Conservation (phyloP, 2,888 invertebrate genomes). For the Acanthosepion esculentum region DNA sequence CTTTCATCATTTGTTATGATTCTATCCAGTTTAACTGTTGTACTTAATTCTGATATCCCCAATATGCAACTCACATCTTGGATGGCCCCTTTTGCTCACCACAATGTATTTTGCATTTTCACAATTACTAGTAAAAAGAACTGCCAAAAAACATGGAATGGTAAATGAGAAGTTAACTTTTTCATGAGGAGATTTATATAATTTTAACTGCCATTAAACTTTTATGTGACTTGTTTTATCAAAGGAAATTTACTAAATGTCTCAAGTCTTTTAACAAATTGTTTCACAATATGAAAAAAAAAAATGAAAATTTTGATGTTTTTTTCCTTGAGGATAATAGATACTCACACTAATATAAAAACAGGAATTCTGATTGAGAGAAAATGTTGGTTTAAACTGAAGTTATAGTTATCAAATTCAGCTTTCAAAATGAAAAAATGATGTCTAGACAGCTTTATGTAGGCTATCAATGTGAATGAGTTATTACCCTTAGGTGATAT, state of each 20-base stretch:
- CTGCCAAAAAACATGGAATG: background rate
- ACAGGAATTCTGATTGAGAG: background rate
- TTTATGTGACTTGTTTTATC: background rate
- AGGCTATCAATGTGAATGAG: background rate
- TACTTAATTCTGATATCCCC: too few relatives aligned
- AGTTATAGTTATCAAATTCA: background rate
- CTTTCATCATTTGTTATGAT: too few relatives aligned
- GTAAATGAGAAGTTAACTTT: background rate
- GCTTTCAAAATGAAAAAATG: background rate
- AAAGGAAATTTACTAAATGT: background rate
- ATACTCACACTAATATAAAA: background rate
- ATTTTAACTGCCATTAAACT: background rate
- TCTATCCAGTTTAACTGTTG: too few relatives aligned
- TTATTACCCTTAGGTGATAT: slow-evolving; percentile 36
- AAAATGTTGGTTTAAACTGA: background rate
- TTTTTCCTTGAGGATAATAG: background rate
- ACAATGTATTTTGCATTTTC: too few relatives aligned
- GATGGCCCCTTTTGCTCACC: too few relatives aligned
- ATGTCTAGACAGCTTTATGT: background rate
- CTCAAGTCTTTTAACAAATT: background rate
- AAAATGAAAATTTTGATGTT: background rate
- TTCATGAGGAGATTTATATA: background rate
- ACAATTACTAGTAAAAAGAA: too few relatives aligned
- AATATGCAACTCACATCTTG: too few relatives aligned
- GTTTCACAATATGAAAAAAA: background rate